Evolutionary conservation across 1,140 invertebrate genomes (phyloP).

Genomic region (Drosophila paulistorum): DNA sequence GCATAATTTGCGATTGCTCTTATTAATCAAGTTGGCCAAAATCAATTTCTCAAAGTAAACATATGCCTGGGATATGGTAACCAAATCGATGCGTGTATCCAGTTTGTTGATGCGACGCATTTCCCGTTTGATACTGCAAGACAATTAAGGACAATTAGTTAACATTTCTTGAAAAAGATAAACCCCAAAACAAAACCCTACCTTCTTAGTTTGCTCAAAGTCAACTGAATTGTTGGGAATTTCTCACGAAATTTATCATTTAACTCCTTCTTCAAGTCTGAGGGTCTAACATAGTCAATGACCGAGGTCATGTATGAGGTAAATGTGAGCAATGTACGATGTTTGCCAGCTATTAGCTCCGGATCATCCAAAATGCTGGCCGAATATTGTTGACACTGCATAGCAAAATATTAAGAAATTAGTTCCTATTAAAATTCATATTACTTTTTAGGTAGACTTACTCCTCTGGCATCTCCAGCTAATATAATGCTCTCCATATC

Average conservation of each 20-base stretch:
- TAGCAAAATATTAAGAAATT: background rate
- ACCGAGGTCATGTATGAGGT: constrained; percentile 98
- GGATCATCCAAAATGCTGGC: constrained; percentile 97
- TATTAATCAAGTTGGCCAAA: constrained; percentile 95
- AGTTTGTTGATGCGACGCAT: constrained; percentile 96
- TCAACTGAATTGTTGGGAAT: constrained; percentile 97
- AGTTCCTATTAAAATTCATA: background rate
- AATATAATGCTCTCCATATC: constrained; percentile 71
- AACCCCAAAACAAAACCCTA: constrained; percentile 80
- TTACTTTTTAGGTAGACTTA: constrained; percentile 25
- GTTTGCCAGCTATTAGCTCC: constrained; percentile 97
- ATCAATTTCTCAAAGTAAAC: constrained; percentile 99
- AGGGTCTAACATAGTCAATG: constrained; percentile 97
- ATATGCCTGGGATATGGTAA: constrained; percentile 97
- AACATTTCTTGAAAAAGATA: background rate
- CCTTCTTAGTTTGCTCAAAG: constrained; percentile 98
- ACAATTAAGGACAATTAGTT: background rate
- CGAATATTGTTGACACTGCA: constrained; percentile 87
- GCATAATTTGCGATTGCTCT: constrained; percentile 97
- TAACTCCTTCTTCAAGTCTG: constrained; percentile 98
- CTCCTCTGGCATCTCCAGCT: constrained; percentile 55
- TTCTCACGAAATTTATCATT: constrained; percentile 98
- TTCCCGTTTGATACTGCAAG: constrained; percentile 92
- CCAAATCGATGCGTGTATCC: constrained; percentile 92
- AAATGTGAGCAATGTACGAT: constrained; percentile 96